Conservation (phyloP, 2,113 vertebrate genomes). For the Tetraodon nigroviridis region DNA sequence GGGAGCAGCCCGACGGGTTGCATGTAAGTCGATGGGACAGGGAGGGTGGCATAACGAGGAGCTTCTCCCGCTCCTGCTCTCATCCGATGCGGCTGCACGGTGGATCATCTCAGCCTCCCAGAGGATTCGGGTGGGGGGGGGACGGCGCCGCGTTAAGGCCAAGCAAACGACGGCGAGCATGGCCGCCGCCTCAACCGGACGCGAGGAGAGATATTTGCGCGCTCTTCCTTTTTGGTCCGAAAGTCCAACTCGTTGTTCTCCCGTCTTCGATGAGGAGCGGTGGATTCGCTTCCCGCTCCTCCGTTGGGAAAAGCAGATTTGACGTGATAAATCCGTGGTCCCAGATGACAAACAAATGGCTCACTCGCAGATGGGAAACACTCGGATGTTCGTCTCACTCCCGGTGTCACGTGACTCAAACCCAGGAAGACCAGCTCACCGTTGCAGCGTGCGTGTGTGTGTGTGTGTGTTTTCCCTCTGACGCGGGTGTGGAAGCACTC, state of each 20-base stretch:
- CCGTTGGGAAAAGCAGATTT: constrained; percentile 64
- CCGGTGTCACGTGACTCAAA: too few species aligned
- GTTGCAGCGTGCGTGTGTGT: not conserved
- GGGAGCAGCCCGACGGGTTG: not conserved
- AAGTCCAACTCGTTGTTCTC: constrained; percentile 38
- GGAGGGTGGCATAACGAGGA: constrained; percentile 1
- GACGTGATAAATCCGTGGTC: constrained; percentile 56
- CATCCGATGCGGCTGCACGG: constrained; percentile 14
- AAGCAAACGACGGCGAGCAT: constrained; percentile 30
- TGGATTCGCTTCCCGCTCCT: constrained; percentile 53
- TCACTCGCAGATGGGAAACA: constrained; percentile 10
- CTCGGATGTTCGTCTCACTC: not conserved
- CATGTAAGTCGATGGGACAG: constrained; percentile 7
- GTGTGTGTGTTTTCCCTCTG: too few species aligned
- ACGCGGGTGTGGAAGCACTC: too few species aligned
- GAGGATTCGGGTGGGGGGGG: constrained; percentile 38
- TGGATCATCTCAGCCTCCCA: constrained; percentile 26
- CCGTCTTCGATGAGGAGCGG: constrained; percentile 49
- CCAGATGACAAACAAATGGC: constrained; percentile 59
- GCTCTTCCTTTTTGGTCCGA: constrained; percentile 48
- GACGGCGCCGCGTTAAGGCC: constrained; percentile 23
- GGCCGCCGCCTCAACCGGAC: constrained; percentile 37
- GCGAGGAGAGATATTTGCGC: not conserved
- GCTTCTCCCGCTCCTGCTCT: constrained; percentile 3
- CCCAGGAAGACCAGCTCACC: constrained; percentile 19